Conservation (phyloP, 2,797 vertebrate species). For the Heliangelus exortis region DNA sequence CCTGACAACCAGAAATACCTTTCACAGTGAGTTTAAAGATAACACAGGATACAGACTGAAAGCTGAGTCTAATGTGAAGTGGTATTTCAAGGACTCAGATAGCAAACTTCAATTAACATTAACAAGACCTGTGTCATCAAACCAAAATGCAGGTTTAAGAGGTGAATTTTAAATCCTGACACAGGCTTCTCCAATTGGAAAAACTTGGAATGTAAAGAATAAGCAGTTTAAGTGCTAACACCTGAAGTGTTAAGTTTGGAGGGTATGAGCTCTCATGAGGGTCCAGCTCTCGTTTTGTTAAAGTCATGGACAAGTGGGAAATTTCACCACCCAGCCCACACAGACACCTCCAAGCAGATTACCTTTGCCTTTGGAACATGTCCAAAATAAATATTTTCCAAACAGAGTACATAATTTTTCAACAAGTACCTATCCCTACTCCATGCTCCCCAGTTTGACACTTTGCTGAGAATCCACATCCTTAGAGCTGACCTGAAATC, state of each 20-base stretch:
- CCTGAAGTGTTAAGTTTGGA: not conserved
- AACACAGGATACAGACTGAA: not conserved
- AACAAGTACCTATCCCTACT: not conserved
- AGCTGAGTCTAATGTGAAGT: not conserved
- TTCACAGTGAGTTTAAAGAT: not conserved
- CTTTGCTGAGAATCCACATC: not conserved
- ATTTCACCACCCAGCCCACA: not conserved
- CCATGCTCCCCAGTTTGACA: not conserved
- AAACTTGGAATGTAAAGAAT: not conserved
- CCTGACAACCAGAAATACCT: not conserved
- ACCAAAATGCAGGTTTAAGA: not conserved
- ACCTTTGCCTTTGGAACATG: not conserved
- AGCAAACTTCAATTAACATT: slow-evolving; percentile 21
- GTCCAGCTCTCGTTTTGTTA: not conserved
- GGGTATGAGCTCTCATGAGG: not conserved
- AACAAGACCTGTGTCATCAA: not conserved
- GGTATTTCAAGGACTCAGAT: not conserved
- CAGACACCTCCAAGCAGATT: not conserved
- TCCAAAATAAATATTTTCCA: not conserved
- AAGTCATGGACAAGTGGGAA: not conserved
- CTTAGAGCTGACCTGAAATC: not conserved
- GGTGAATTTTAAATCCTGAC: slow-evolving; percentile 22
- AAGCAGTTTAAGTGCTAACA: not conserved
- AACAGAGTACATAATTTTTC: not conserved
- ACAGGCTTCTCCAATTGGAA: not conserved